Base-by-base conservation (phyloP, 1,140 invertebrate genomes). In the Drosophila watanabei region DNA sequence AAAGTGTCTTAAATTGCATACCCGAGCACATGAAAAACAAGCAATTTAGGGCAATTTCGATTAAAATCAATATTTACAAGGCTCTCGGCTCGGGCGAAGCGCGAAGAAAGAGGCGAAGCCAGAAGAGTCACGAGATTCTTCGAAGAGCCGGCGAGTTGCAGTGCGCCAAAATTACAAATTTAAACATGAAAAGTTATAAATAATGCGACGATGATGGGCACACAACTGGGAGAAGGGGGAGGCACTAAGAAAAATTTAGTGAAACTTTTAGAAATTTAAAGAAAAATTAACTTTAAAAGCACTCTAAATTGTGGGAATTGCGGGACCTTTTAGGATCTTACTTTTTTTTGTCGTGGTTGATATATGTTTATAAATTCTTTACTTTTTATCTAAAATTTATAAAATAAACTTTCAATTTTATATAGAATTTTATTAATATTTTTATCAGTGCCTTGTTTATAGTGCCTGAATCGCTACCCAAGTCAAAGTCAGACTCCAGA, bases 141-240 rank as follows among this genome's bases (percentile, higher is more conserved):
- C 30, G 18, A 28, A 32, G 43, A 32, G 20, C n/a, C 1, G 28
- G 14, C 14, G 28, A 51, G 51, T 64, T 78, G 43, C 56, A 79
- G 82, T 83, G 76, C 71, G 81, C 77, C 75, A 79, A 89, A 90
- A 85, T 89, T 89, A 89, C 86, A 89, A 90, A 89, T 90, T 89
- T 89, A 85, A 85, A 90, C 86, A 90, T 90, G 85, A 82, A 90
- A 90, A 79, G 82, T 90, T 90, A 89, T 89, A 89, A 89, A 89
- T 89, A 86, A 89, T 90, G 81, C 82, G 72, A 80, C 64, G 73
- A 78, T 75, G 77, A 88, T 73, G 63, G 72, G 54, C 11, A 11
- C 14, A 52, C 62, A 32, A 56, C 33, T 35, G 33, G 52, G 49
- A 59, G 63, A 30, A 32, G 46, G 70, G 70, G 33, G 43, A 49